Conservation (phyloP, 2,797 vertebrate species). For the Crenuchus spilurus region DNA sequence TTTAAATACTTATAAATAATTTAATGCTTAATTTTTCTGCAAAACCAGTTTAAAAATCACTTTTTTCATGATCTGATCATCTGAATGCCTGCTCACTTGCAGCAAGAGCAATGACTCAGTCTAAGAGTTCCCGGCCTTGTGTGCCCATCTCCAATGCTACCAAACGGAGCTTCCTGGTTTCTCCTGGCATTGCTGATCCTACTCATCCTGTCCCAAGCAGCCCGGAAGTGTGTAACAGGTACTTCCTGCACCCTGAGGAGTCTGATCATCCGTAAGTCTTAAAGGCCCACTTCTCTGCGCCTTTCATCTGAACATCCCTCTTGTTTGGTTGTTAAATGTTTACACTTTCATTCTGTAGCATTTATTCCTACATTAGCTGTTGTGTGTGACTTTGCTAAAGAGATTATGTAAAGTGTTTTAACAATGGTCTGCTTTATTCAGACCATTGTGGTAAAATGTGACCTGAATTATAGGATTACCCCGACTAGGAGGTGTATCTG, state of each 20-base stretch:
- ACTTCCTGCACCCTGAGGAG: conserved; percentile 88
- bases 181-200: conserved; percentile 76
- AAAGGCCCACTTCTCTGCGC: conserved; percentile 8
- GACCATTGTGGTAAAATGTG: not conserved
- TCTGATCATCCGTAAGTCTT: conserved; percentile 84
- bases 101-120: conserved; percentile 87
- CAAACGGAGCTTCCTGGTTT: conserved; percentile 91
- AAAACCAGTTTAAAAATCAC: too few species aligned
- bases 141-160: conserved; percentile 97
- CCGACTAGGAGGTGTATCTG: not conserved
- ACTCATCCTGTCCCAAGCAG: conserved; percentile 68
- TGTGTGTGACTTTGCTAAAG: not conserved
- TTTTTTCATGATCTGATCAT: too few species aligned
- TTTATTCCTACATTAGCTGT: not conserved
- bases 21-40: not conserved
- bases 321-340: not conserved
- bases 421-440: not conserved
- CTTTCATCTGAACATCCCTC: not conserved
- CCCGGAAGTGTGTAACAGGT: conserved; percentile 85
- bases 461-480: not conserved
- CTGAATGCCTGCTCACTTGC: conserved; percentile 27
- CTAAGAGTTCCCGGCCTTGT: conserved; percentile 86
- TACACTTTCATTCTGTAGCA: not conserved
- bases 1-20: too few species aligned
- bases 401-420: not conserved